Percentiles rank a stretch among this genome's conserved stretches.
Conservation (phyloP, 2,797 vertebrate genomes). For the Oreochromis mossambicus region DNA sequence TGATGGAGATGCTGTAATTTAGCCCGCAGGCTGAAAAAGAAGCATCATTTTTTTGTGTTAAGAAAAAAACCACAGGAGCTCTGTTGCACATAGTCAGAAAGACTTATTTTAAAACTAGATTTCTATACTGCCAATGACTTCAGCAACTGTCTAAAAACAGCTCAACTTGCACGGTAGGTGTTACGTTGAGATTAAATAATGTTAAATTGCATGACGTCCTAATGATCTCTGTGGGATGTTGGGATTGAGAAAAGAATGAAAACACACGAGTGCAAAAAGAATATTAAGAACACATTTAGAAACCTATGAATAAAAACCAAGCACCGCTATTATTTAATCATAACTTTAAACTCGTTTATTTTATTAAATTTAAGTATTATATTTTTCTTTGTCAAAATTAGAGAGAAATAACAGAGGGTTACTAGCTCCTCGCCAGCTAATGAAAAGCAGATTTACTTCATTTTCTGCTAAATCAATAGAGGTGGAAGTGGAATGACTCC, state of each 20-base stretch:
- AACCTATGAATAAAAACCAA: neutral
- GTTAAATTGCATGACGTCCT: neutral
- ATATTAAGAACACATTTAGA: neutral
- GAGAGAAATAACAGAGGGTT: neutral
- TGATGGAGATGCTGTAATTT: conserved; percentile 8
- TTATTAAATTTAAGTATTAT: neutral
- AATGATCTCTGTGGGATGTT: conserved; percentile 6
- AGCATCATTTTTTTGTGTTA: neutral
- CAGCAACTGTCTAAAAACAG: neutral
- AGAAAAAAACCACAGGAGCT: neutral
- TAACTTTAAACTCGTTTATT: neutral
- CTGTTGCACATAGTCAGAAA: neutral
- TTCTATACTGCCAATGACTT: neutral
- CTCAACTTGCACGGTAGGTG: neutral
- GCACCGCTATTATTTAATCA: neutral
- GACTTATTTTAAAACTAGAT: neutral
- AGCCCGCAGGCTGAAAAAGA: neutral
- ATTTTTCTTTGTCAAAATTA: neutral
- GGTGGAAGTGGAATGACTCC: neutral
- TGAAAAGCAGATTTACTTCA: neutral
- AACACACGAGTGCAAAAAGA: neutral
- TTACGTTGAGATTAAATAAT: neutral
- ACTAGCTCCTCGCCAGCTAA: neutral
- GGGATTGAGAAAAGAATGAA: neutral
- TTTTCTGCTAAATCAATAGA: neutral